These are phyloP conservation scores for Eremobia ochroleuca DNA, from an alignment of 2,888 invertebrate species.

Conservation along the genomic window DNA sequence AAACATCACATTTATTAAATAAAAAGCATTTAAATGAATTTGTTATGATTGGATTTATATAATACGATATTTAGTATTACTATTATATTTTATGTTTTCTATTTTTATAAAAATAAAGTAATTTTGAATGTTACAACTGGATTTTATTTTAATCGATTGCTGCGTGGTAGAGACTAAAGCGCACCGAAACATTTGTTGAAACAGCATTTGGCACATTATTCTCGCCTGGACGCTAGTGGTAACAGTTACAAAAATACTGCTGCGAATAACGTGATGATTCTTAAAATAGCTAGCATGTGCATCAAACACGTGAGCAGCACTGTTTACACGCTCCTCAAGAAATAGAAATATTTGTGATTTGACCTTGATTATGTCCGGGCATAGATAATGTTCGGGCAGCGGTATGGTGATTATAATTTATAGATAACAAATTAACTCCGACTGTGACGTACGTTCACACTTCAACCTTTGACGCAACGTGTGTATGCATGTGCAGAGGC, in stretches of 20 bases:
- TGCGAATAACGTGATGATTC: constrained; percentile 26
- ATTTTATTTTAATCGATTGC: constrained; percentile 21
- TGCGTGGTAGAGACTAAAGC: neutral
- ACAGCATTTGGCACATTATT: constrained; percentile 39
- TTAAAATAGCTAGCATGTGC: constrained; percentile 36
- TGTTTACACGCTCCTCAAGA: constrained; percentile 16
- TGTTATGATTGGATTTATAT: constrained; percentile 38
- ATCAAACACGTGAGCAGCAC: constrained; percentile 45
- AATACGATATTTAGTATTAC: constrained; percentile 46
- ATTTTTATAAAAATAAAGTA: constrained; percentile 58
- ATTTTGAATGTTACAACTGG: constrained; percentile 27
- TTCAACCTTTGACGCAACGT: constrained; percentile 81
- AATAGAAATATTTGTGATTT: constrained; percentile 36
- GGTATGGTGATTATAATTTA: constrained; percentile 29
- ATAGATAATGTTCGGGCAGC: constrained; percentile 24
- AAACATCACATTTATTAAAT: constrained; percentile 31
- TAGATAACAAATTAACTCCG: constrained; percentile 38
- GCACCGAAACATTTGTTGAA: neutral
- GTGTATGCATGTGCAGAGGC: constrained; percentile 76
- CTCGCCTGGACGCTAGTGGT: constrained; percentile 3
- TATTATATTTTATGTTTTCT: constrained; percentile 35
- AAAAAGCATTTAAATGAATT: constrained; percentile 42
- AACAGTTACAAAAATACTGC: constrained; percentile 29
- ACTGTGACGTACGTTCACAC: constrained; percentile 59
- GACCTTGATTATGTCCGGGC: constrained; percentile 50